phyloP scores from a whole-genome alignment of 1,140 invertebrate genomes.

The Scaptodrosophila lebanonensis region DNA sequence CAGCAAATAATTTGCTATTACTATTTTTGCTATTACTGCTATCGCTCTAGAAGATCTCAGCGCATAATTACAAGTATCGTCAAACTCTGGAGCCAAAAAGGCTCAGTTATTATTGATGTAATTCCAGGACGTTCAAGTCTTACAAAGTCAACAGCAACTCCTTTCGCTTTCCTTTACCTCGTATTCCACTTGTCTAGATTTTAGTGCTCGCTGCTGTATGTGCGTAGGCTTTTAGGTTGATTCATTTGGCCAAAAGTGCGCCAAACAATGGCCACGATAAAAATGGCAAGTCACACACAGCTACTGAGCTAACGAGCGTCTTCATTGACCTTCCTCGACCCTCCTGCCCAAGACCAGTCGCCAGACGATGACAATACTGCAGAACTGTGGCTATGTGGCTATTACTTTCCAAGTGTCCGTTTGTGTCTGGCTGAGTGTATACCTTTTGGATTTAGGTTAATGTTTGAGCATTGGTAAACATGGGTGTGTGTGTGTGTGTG shows the following conservation, averaged over 20 bases:
- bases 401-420: conserved; percentile 1
- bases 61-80: too few species aligned
- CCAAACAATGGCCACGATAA: conserved; percentile 37
- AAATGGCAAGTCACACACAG: conserved; percentile 27
- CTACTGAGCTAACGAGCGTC: conserved; percentile 13
- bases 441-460: conserved; percentile 65
- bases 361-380: too few species aligned
- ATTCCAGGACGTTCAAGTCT: too few species aligned
- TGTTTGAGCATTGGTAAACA: conserved; percentile 68
- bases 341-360: conserved; percentile 28
- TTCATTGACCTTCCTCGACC: conserved; percentile 15
- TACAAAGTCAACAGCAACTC: too few species aligned
- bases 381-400: not conserved
- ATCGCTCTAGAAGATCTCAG: too few species aligned
- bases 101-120: too few species aligned
- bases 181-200: too few species aligned
- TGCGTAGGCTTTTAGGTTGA: conserved; percentile 34
- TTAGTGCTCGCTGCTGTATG: conserved; percentile 11
- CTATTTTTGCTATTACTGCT: too few species aligned
- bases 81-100: too few species aligned
- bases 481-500: conserved; percentile 65
- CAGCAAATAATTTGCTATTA: too few species aligned
- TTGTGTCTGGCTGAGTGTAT: conserved; percentile 29
- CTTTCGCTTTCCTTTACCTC: too few species aligned
- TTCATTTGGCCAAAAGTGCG: conserved; percentile 65